Evolutionary conservation across 1,140 invertebrate species (phyloP), one percentile per base, ranked within the genome.

Genomic region (Drosophila sp.): DNA sequence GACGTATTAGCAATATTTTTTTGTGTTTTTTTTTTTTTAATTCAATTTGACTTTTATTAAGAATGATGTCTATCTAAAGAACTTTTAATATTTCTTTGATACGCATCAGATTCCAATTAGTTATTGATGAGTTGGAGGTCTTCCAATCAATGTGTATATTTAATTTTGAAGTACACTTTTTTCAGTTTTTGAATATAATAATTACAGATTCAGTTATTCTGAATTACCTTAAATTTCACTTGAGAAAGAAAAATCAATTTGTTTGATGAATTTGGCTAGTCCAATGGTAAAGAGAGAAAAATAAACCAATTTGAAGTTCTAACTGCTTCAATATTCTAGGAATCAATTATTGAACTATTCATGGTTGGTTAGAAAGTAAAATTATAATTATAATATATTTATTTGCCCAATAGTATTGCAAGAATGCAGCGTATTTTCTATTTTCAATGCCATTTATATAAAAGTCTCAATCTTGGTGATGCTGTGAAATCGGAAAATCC

Each of bases 1-100:
- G 80, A 75, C 80, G 75, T 82, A 75, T 76, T 30, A 67, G 69
- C 67, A 70, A 82, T 82, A 63, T 63, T 64, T 66, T 66, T 56
- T 62, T 62, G 17, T 50, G 35, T 38, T 40, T 10, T 23, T 60
- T 27, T 47, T 64, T 60, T 23, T 25, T 79, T 76, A 67, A 68
- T 82, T 78, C 68, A 75, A 79, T 72, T 73, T 60, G 72, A 76
- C 60, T 63, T 70, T 72, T 60, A 80, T 66, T 71, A 54, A 40
- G 70, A 44, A 17, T 30, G 38, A 41, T n/a, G 44, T 30, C 2
- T 63, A 29, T 56, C 32, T 35, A 29, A 23, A 35, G n/a, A 40
- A 66, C 65, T 55, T 62, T 47, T 58, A 40, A 62, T 66, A 35
- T 50, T 44, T 65, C 60, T 40, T 70, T 47, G 60, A 23, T 75